phyloP scores from a whole-genome alignment of 2,113 vertebrate species.

The Zapus hudsonius region DNA sequence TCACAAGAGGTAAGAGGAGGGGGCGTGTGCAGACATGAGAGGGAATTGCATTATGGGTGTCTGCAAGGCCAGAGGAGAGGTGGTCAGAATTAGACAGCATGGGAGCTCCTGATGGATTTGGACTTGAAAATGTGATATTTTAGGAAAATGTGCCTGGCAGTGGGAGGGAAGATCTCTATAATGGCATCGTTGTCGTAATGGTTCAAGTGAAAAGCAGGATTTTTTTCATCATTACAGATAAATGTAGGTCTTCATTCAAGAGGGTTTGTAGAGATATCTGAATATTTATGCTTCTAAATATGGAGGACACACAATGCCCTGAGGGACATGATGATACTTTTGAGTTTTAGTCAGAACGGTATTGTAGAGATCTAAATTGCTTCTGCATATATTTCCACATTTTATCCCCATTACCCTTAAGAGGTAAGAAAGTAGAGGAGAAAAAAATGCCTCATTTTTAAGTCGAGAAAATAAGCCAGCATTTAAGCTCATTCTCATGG shows the following conservation, averaged over 20 bases:
- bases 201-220: not conserved
- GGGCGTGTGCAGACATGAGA: not conserved
- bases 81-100: not conserved
- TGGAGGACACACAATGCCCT: not conserved
- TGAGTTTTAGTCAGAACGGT: constrained; percentile 35
- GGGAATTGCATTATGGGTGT: accelerated
- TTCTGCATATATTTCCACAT: constrained; percentile 37
- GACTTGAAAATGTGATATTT: not conserved
- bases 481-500: not conserved
- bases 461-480: not conserved
- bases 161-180: not conserved
- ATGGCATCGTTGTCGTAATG: constrained; percentile 46
- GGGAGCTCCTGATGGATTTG: not conserved
- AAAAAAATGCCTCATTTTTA: not conserved
- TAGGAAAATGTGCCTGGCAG: not conserved
- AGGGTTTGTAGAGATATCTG: constrained; percentile 26
- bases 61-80: not conserved
- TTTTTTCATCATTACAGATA: constrained; percentile 52
- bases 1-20: not conserved
- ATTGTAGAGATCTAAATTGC: constrained; percentile 20
- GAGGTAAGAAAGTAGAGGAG: not conserved
- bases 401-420: constrained; percentile 17
- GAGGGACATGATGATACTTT: constrained; percentile 20
- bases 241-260: constrained; percentile 51
- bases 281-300: constrained; percentile 67